phyloP scores from a whole-genome alignment of 1,140 invertebrate genomes.

The Platyscapa corneri region DNA sequence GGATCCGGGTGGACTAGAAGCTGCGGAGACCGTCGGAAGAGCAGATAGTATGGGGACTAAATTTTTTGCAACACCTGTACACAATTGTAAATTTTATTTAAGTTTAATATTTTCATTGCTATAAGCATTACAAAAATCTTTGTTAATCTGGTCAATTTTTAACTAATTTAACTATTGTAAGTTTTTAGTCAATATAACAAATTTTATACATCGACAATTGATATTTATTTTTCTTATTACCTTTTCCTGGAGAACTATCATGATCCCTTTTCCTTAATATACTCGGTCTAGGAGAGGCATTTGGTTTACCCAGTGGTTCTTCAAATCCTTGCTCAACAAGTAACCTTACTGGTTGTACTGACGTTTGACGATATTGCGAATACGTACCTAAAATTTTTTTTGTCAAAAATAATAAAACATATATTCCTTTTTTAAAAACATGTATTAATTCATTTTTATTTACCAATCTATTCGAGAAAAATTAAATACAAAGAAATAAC shows the following conservation, averaged over 20 bases:
- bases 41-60: slow-evolving; percentile 76
- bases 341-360: slow-evolving; percentile 67
- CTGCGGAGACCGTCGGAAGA: slow-evolving; percentile 71
- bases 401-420: slow-evolving; percentile 20
- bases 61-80: slow-evolving; percentile 74
- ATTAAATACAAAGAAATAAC: background rate
- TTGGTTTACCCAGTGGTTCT: slow-evolving; percentile 75
- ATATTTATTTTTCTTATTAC: slow-evolving; percentile 57
- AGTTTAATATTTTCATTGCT: background rate
- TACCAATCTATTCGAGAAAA: background rate
- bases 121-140: background rate
- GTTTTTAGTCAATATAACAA: too few relatives aligned
- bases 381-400: slow-evolving; percentile 62
- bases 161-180: too few relatives aligned
- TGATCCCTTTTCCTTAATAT: slow-evolving; percentile 81
- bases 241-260: slow-evolving; percentile 76
- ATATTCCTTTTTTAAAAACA: background rate
- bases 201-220: too few relatives aligned
- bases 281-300: slow-evolving; percentile 80
- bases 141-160: too few relatives aligned
- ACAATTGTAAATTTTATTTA: slow-evolving; percentile 29
- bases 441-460: background rate
- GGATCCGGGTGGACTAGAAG: slow-evolving; percentile 71
- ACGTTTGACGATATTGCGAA: slow-evolving; percentile 67
- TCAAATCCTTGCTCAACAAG: slow-evolving; percentile 70